These are phyloP conservation scores for Gerris lacustris DNA, from an alignment of 2,888 invertebrate species.

Conservation along the genomic window DNA sequence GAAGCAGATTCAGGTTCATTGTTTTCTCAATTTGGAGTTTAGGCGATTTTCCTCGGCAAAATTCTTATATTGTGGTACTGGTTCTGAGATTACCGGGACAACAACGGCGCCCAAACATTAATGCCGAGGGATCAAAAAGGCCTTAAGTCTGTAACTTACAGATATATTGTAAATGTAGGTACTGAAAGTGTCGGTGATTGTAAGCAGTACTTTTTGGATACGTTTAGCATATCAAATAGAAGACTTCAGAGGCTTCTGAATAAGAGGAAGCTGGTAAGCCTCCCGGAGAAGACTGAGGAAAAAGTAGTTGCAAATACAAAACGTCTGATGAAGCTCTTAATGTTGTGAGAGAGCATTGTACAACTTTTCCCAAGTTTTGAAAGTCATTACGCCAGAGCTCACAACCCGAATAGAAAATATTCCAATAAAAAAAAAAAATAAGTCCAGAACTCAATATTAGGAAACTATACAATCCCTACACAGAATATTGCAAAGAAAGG, in stretches of 20 bases:
- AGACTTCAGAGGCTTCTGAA: constrained; percentile 8
- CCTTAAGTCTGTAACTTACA: neutral
- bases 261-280: neutral
- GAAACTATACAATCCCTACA: constrained; percentile 21
- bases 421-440: too few relatives aligned
- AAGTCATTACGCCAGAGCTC: constrained; percentile 22
- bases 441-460: constrained; percentile 19
- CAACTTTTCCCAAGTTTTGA: constrained; percentile 20
- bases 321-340: constrained; percentile 8
- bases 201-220: constrained; percentile 13
- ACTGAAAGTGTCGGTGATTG: neutral
- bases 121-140: neutral
- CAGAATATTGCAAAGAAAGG: constrained; percentile 17
- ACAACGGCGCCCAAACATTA: constrained; percentile 10
- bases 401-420: constrained; percentile 23
- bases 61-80: constrained; percentile 6
- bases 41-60: constrained; percentile 13
- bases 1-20: constrained; percentile 12
- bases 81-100: constrained; percentile 7
- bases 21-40: constrained; percentile 15
- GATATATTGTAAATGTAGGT: neutral
- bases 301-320: constrained; percentile 11
- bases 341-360: neutral
- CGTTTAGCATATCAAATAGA: constrained; percentile 36
- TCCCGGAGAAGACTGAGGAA: constrained; percentile 16